A percentile compares a stretch with the other conserved stretches of the same genome.
phyloP scores from a whole-genome alignment of 2,888 invertebrate genomes.

The Disparrhopalites patrizii region DNA sequence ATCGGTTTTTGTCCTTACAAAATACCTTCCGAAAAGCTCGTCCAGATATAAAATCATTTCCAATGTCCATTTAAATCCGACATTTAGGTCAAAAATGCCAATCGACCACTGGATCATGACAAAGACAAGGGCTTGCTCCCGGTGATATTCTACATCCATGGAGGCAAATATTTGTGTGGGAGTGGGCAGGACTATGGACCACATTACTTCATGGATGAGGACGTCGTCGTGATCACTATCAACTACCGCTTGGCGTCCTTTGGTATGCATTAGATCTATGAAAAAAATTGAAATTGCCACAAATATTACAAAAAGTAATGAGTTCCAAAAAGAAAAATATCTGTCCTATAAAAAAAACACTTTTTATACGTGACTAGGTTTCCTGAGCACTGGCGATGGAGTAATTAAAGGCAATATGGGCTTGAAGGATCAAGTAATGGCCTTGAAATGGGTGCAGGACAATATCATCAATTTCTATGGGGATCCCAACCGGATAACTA shows the following conservation, averaged over 20 bases:
- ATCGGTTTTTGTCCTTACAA: too few relatives aligned
- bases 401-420: slow-evolving; percentile 17
- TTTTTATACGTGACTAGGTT: too few relatives aligned
- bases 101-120: too few relatives aligned
- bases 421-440: slow-evolving; percentile 16
- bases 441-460: slow-evolving; percentile 12
- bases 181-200: slow-evolving; percentile 22
- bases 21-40: too few relatives aligned
- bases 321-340: too few relatives aligned
- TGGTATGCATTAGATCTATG: neutral
- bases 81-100: too few relatives aligned
- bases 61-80: too few relatives aligned
- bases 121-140: slow-evolving; percentile 4
- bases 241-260: slow-evolving; percentile 20
- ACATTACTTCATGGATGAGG: slow-evolving; percentile 20
- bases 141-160: slow-evolving; percentile 18
- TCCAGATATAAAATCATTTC: too few relatives aligned
- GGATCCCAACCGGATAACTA: neutral
- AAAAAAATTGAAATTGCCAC: neutral
- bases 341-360: too few relatives aligned
- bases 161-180: slow-evolving; percentile 19
- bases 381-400: slow-evolving; percentile 19
- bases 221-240: slow-evolving; percentile 17
- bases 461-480: slow-evolving; percentile 9
- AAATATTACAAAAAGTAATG: too few relatives aligned